Evolutionary conservation across 1,140 invertebrate species (phyloP).

Genomic region (Plectus sambesii): DNA sequence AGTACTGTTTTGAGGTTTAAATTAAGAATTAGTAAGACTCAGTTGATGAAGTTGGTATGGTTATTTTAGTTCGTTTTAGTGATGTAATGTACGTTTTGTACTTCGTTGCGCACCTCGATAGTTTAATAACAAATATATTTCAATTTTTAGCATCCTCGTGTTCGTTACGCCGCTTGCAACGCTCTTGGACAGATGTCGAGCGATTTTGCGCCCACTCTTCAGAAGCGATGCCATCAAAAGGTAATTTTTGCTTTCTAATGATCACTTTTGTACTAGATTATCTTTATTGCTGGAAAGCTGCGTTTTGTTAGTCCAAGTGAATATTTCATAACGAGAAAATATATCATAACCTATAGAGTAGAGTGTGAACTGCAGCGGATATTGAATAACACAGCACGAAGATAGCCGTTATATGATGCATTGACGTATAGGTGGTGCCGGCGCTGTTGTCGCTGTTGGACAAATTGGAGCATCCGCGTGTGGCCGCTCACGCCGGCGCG

Average conservation of each 20-base stretch:
- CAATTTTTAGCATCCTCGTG: conserved; percentile 62
- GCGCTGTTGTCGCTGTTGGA: conserved; percentile 77
- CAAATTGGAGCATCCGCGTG: conserved; percentile 77
- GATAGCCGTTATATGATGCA: no score
- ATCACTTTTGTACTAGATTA: not conserved
- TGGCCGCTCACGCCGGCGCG: conserved; percentile 68
- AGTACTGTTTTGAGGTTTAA: no score
- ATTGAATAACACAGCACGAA: no score
- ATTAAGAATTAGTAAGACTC: no score
- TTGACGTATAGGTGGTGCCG: conserved; percentile 62
- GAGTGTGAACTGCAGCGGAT: no score
- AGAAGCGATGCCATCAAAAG: conserved; percentile 92
- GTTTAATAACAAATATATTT: conserved; percentile 53
- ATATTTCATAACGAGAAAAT: no score
- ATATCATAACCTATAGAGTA: no score
- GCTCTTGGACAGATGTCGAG: conserved; percentile 98
- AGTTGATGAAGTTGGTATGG: no score
- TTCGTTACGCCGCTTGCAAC: conserved; percentile 93
- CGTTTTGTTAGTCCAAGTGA: no score
- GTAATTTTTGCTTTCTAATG: conserved; percentile 29
- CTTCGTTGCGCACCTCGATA: conserved; percentile 12
- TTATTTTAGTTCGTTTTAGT: no score
- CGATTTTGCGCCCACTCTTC: conserved; percentile 88
- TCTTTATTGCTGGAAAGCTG: not conserved
- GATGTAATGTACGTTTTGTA: no score